A percentile compares a stretch with the other conserved stretches of the same genome.
These are phyloP conservation scores for Enoplosus armatus DNA, from an alignment of 2,797 vertebrate species.

Conservation along the genomic window DNA sequence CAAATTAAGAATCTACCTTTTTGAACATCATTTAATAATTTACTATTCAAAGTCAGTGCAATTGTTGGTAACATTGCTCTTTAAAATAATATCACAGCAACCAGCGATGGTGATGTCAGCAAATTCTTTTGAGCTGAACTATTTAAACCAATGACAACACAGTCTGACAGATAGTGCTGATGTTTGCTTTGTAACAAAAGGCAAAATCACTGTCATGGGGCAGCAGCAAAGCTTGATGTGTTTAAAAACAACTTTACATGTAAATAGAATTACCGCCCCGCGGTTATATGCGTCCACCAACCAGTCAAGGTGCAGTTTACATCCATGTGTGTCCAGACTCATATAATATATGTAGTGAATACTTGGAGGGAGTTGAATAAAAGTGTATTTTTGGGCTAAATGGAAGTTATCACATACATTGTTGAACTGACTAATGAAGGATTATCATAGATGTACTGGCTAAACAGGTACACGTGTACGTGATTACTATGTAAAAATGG, in stretches of 20 bases:
- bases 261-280: too few relatives aligned
- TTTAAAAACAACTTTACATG: background rate
- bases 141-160: background rate
- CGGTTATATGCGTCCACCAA: too few relatives aligned
- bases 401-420: too few relatives aligned
- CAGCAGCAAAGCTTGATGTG: rapidly evolving
- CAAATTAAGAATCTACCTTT: background rate
- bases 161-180: conserved; percentile 25
- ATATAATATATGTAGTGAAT: too few relatives aligned
- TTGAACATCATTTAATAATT: background rate
- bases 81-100: background rate
- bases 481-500: too few relatives aligned
- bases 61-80: conserved; percentile 1
- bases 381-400: too few relatives aligned
- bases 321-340: too few relatives aligned
- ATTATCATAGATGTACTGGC: too few relatives aligned
- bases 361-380: too few relatives aligned
- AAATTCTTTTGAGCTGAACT: conserved; percentile 8
- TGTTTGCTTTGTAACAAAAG: conserved; percentile 20
- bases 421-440: too few relatives aligned
- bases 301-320: too few relatives aligned
- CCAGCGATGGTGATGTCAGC: conserved; percentile 5
- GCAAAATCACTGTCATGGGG: background rate
- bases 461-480: too few relatives aligned
- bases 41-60: background rate